These are phyloP conservation scores for Hoplias malabaricus DNA, from an alignment of 2,113 vertebrate species.

Conservation along the genomic window DNA sequence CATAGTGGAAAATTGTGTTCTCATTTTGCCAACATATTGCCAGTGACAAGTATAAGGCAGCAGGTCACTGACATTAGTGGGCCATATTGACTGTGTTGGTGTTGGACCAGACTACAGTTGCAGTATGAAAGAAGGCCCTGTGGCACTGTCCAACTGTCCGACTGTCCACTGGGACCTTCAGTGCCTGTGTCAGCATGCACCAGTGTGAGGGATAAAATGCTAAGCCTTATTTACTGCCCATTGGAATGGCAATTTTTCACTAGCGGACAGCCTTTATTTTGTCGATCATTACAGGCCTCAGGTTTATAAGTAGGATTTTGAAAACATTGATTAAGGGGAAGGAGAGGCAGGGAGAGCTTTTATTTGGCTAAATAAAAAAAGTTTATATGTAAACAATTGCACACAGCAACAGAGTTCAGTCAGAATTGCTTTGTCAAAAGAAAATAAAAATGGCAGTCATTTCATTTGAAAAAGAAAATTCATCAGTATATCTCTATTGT, in stretches of 20 bases:
- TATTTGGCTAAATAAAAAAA: not conserved
- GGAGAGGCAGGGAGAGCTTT: not conserved
- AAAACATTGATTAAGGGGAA: constrained; percentile 14
- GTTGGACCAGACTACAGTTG: not conserved
- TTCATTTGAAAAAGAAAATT: not conserved
- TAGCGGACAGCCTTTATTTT: constrained; percentile 13
- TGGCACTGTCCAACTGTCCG: not conserved
- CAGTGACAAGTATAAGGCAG: not conserved
- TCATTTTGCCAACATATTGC: not conserved
- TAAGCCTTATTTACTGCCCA: constrained; percentile 12
- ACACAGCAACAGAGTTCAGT: not conserved
- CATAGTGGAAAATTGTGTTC: not conserved
- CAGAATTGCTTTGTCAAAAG: not conserved
- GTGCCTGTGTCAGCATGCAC: not conserved
- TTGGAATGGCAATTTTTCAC: constrained; percentile 18
- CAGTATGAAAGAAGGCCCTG: not conserved
- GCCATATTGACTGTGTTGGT: not conserved
- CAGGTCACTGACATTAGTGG: not conserved
- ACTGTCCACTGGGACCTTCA: not conserved
- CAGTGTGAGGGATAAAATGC: not conserved
- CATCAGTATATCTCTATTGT: not conserved
- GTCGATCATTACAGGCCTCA: not conserved
- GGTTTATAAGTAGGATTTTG: not conserved
- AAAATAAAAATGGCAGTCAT: not conserved
- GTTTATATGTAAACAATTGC: not conserved